phyloP scores from a whole-genome alignment of 2,888 invertebrate species.

The Belgica antarctica region DNA sequence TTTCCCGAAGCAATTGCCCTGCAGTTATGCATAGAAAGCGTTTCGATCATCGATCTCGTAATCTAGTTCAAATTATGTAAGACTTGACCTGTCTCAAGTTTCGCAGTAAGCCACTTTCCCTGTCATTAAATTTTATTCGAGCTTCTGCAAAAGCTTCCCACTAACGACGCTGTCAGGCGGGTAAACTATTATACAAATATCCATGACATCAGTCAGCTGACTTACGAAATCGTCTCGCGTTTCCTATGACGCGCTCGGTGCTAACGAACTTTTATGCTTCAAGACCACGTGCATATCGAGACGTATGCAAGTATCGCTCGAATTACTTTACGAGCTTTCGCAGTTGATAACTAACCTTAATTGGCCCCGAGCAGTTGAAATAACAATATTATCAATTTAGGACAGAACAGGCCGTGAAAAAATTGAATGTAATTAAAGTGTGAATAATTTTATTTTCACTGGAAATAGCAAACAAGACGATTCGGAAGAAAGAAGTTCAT shows the following conservation, averaged over 20 bases:
- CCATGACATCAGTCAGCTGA: not conserved
- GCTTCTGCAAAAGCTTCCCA: slow-evolving; percentile 2
- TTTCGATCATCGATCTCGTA: no score
- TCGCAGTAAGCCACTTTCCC: no score
- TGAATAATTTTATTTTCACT: not conserved
- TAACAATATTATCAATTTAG: slow-evolving; percentile 40
- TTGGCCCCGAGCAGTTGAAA: not conserved
- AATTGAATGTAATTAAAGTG: slow-evolving; percentile 11
- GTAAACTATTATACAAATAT: not conserved
- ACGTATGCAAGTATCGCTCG: not conserved
- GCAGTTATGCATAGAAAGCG: no score
- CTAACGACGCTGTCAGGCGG: no score
- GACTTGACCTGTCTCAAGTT: no score
- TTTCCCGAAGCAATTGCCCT: no score
- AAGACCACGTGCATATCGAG: not conserved
- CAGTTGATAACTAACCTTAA: slow-evolving; percentile 3
- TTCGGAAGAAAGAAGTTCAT: not conserved
- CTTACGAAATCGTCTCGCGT: not conserved
- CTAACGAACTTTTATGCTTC: not conserved
- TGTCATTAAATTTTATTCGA: no score
- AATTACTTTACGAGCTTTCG: not conserved
- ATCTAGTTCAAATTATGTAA: no score
- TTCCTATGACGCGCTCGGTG: not conserved
- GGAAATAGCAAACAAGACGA: not conserved
- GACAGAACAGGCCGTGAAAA: not conserved